Evolutionary conservation across 2,888 invertebrate species (phyloP), one percentile per base, ranked within the genome.

Genomic region (Agriopis leucophaearia): DNA sequence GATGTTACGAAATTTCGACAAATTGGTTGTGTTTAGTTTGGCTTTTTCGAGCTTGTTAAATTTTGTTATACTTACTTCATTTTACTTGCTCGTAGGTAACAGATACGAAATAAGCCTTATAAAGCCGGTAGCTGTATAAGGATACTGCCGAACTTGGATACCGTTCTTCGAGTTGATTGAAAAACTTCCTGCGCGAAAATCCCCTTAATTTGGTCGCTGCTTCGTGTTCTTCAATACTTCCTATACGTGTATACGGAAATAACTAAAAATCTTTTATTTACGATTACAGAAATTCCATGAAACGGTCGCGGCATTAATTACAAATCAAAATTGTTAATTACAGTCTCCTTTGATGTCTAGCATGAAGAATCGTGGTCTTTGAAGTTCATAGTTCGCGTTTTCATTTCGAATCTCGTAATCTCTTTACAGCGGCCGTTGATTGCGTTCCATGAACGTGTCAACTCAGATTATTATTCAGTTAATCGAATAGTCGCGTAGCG

Each of bases 401-500:
- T 61, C 70, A 56, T 75, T 70, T 68, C 58, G 64, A 66, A 69
- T 73, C 66, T 74, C 56, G 63, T 64, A 64, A 75, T 75, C 69
- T 72, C 68, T 65, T 75, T 77, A 75, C 69, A 69, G 74, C 69
- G 71, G 70, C 72, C 78, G 72, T 76, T 78, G 74, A 81, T 80
- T 81, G 74, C 71, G 71, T 74, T 71, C 71, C 73, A 66, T 70
- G 75, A 74, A 77, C 78, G 77, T 81, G 78, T 78, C 76, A 79
- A 78, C 78, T 78, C 66, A 77, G 68, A 80, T n/a, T 78, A 81
- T 80, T 75, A 81, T 80, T 76, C 74, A 67, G 76, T 69, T 81
- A 85, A 85, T 84, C 79, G 78, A 79, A 82, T 85, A 76, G 75
- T 72, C 77, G 75, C 75, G 78, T 69, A 72, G 73, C 58, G 70